phyloP scores from a whole-genome alignment of 1,140 invertebrate species.

The Carposina sasakii region DNA sequence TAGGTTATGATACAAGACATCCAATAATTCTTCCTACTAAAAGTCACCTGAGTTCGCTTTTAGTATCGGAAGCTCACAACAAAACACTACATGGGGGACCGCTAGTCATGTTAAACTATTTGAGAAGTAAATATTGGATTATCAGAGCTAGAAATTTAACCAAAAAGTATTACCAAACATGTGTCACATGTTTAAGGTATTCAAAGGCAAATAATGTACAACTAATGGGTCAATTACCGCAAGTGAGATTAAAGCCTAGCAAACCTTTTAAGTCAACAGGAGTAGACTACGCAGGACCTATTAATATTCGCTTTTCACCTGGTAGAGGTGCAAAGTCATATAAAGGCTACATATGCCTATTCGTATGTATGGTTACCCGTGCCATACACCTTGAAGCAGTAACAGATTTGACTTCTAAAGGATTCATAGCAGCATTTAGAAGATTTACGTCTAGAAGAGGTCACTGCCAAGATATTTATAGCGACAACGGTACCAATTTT shows the following conservation, averaged over 20 bases:
- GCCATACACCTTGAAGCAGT: slow-evolving; percentile 21
- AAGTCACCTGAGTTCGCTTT: slow-evolving; percentile 9
- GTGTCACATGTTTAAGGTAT: slow-evolving; percentile 26
- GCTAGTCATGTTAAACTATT: slow-evolving; percentile 19
- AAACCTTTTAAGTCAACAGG: slow-evolving; percentile 32
- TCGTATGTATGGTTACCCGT: slow-evolving; percentile 14
- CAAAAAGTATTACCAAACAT: slow-evolving; percentile 17
- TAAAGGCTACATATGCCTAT: slow-evolving; percentile 16
- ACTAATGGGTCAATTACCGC: slow-evolving; percentile 36
- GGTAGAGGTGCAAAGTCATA: slow-evolving; percentile 6
- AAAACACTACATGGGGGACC: slow-evolving; percentile 31
- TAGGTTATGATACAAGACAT: slow-evolving; percentile 9
- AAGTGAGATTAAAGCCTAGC: slow-evolving; percentile 18
- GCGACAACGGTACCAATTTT: slow-evolving; percentile 27
- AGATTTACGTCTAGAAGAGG: slow-evolving; percentile 39
- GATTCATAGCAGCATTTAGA: slow-evolving; percentile 37
- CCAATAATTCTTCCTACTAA: slow-evolving; percentile 10
- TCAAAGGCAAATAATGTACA: slow-evolving; percentile 4
- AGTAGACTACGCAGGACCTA: slow-evolving; percentile 38
- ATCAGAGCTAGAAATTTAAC: slow-evolving; percentile 16
- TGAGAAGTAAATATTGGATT: slow-evolving; percentile 36
- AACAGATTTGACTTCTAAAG: slow-evolving; percentile 24
- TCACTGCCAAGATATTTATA: slow-evolving; percentile 19
- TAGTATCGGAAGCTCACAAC: slow-evolving; percentile 26
- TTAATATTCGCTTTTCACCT: slow-evolving; percentile 11